phyloP scores from a whole-genome alignment of 2,888 invertebrate genomes.

The Leuctra nigra region DNA sequence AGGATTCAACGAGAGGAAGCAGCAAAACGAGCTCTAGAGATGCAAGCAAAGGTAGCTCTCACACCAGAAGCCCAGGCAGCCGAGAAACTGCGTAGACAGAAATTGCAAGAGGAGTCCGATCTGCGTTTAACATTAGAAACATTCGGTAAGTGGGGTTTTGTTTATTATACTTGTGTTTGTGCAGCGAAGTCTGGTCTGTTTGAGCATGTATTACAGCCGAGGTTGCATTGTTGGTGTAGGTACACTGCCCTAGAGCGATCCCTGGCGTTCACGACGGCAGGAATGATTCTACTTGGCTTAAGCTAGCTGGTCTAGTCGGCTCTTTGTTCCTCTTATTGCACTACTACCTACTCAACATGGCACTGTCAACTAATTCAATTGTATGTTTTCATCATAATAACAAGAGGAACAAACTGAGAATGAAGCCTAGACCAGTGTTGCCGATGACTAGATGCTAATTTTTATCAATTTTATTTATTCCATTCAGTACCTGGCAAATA shows the following conservation, averaged over 20 bases:
- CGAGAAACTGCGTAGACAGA: conserved; percentile 70
- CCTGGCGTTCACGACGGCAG: neutral
- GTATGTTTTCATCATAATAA: too few species aligned
- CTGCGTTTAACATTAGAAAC: conserved; percentile 80
- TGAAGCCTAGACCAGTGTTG: too few species aligned
- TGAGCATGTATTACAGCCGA: neutral
- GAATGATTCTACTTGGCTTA: neutral
- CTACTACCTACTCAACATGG: too few species aligned
- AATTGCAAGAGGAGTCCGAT: conserved; percentile 83
- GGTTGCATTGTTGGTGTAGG: conserved; percentile 7
- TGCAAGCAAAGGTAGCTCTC: conserved; percentile 51
- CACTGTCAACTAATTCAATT: too few species aligned
- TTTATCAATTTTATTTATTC: too few species aligned
- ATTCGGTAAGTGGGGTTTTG: conserved; percentile 21
- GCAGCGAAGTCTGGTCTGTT: neutral
- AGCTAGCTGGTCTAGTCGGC: neutral
- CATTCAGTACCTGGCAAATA: too few species aligned
- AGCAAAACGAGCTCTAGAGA: conserved; percentile 51
- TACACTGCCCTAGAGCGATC: conserved; percentile 2
- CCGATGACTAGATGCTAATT: too few species aligned
- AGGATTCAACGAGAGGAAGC: conserved; percentile 56
- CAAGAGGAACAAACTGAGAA: too few species aligned
- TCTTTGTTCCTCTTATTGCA: neutral
- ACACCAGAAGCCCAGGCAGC: conserved; percentile 71
- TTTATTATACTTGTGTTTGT: neutral